Evolutionary conservation across 2,113 vertebrate species (phyloP), one percentile per base, ranked within the genome.

Genomic region (Myiopsitta monachus): DNA sequence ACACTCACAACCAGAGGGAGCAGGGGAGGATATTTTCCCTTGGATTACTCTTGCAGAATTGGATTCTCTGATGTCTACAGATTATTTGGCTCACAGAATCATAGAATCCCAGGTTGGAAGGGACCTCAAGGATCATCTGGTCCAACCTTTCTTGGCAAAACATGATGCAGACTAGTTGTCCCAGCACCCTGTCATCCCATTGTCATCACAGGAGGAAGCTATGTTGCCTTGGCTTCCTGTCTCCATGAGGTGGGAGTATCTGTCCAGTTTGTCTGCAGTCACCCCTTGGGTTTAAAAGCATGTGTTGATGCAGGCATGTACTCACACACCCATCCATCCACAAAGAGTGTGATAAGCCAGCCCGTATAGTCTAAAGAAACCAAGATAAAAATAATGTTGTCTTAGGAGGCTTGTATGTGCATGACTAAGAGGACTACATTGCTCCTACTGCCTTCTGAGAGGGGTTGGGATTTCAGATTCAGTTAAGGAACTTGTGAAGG

Each of bases 261-360:
- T 64, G 67, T 64, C 74, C 66, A 8, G 13, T 26, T 27, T 49
- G 59, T 18, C 10, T 36, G n/a, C 79, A 80, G 59, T 9, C 31
- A 43, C 18, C 16, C 6, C 1, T 12, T 10, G 38, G 26, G 19
- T 83, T 93, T 59, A 17, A 46, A 89, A 52, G 51, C 3, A 0
- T 36, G 41, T 31, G 12, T 11, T 23, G 54, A 18, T 0, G 14
- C 16, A 63, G 82, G 22, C 0, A 1, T 14, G 43, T 0, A 0
- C 41, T 64, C 64, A 66, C 44, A 6, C 36, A 17, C 16, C 43
- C 4, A 0, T 31, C 22, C 31, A 36, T 26, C 49, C 31, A 27
- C 0, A 0, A 8, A 12, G 31, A 59, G 38, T 3, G 0, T 82
- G 74, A 38, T 10, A 33, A 43, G 14, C 18, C 84, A 51, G 30